Conservation (phyloP, 2,888 invertebrate species). For the Lasioglossum vierecki region DNA sequence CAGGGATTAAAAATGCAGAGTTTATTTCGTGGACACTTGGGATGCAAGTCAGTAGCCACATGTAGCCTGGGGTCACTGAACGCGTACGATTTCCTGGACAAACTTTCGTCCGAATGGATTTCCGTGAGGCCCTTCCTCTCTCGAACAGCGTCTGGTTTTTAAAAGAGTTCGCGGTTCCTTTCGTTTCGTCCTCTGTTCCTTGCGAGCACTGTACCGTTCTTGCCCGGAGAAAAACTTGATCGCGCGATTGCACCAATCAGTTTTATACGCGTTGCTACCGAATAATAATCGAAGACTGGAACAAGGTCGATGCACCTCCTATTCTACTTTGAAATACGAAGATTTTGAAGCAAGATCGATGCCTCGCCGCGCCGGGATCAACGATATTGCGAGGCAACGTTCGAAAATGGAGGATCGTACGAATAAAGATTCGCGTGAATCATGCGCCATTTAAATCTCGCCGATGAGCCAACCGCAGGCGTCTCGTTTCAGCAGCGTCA, state of each 20-base stretch:
- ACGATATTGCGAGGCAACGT: background rate
- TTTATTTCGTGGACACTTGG: conserved; percentile 46
- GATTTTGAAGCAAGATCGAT: background rate
- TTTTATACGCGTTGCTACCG: background rate
- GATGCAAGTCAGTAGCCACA: conserved; percentile 61
- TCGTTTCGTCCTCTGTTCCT: background rate
- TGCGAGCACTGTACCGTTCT: too few species aligned
- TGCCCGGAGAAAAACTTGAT: background rate
- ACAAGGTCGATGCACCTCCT: background rate
- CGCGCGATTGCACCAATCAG: background rate
- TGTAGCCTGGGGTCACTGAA: conserved; percentile 59
- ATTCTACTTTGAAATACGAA: background rate
- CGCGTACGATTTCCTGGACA: conserved; percentile 61
- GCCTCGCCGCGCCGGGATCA: background rate
- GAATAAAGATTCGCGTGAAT: conserved; percentile 12
- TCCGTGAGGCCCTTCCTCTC: conserved; percentile 46
- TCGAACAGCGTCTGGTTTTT: background rate
- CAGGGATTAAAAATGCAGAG: conserved; percentile 44
- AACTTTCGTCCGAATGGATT: conserved; percentile 54
- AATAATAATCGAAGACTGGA: too few species aligned
- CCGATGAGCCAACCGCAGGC: conserved; percentile 51
- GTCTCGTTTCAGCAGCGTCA: conserved; percentile 65
- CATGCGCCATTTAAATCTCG: conserved; percentile 31
- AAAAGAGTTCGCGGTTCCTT: background rate
- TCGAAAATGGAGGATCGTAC: background rate